Evolutionary conservation across 2,113 vertebrate species (phyloP).

Genomic region (Ptychochromis oligacanthus): DNA sequence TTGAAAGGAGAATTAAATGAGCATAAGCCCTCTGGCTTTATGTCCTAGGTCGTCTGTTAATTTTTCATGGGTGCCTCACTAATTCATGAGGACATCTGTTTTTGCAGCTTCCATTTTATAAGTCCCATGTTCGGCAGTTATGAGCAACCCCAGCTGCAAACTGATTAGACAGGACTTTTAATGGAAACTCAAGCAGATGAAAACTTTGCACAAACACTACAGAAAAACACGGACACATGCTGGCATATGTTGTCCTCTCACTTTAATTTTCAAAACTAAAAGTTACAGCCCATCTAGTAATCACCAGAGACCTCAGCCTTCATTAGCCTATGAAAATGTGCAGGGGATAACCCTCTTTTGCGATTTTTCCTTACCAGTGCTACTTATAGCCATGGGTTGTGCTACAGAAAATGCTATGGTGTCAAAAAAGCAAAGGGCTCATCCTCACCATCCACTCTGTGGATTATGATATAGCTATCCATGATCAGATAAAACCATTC

Average conservation of each 20-base stretch:
- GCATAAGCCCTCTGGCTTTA: conserved; percentile 63
- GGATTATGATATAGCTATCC: background rate
- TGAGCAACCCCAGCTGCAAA: conserved; percentile 66
- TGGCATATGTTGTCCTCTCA: conserved; percentile 28
- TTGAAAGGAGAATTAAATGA: conserved; percentile 73
- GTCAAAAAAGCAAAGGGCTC: background rate
- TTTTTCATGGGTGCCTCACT: conserved; percentile 74
- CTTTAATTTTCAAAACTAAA: conserved; percentile 15
- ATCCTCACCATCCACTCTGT: no score
- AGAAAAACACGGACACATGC: conserved; percentile 17
- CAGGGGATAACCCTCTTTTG: background rate
- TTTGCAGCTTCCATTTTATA: conserved; percentile 63
- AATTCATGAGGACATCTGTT: conserved; percentile 81
- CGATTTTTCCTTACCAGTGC: background rate
- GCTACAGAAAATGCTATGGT: background rate
- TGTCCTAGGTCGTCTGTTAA: conserved; percentile 71
- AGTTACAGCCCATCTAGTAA: background rate
- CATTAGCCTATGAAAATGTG: background rate
- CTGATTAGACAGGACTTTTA: conserved; percentile 45
- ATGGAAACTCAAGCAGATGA: conserved; percentile 7
- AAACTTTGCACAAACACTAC: conserved; percentile 8
- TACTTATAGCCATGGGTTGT: background rate
- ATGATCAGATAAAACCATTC: background rate
- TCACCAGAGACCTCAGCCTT: background rate
- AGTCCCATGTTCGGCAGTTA: conserved; percentile 50